Conservation (phyloP, 1,140 invertebrate genomes). For the Philopotamus ludificatus region DNA sequence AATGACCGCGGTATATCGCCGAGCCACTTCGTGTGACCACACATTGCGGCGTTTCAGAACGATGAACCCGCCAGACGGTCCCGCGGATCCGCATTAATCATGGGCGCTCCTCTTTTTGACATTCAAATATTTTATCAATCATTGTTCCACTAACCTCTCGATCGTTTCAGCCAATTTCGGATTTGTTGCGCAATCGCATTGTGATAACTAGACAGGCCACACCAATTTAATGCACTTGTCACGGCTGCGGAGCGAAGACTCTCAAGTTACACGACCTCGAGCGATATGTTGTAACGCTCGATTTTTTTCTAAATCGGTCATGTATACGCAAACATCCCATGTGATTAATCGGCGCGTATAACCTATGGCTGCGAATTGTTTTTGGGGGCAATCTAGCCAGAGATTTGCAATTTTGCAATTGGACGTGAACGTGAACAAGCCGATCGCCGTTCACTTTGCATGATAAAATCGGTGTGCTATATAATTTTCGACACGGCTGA, state of each 20-base stretch:
- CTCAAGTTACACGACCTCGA: background rate
- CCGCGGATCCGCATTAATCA: slow-evolving; percentile 18
- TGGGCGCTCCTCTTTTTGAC: too few species aligned
- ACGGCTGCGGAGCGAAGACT: background rate
- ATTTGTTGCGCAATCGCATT: background rate
- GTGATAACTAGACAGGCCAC: background rate
- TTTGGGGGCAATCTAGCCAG: too few species aligned
- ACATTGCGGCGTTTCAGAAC: background rate
- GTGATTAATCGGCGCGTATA: too few species aligned
- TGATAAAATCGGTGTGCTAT: too few species aligned
- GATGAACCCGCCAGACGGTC: slow-evolving; percentile 13
- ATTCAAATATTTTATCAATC: background rate
- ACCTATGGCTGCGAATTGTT: too few species aligned
- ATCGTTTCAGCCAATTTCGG: background rate
- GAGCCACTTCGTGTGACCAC: slow-evolving; percentile 8
- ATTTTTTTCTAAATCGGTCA: too few species aligned
- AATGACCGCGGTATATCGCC: background rate
- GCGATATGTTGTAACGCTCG: too few species aligned
- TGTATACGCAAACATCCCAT: too few species aligned
- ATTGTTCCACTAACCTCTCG: background rate
- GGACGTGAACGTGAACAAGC: background rate
- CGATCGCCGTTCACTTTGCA: background rate
- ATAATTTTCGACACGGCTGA: too few species aligned
- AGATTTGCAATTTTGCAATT: background rate
- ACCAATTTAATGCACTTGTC: background rate